phyloP scores from a whole-genome alignment of 2,888 invertebrate genomes.

The Glyphotaelius pellucidus region DNA sequence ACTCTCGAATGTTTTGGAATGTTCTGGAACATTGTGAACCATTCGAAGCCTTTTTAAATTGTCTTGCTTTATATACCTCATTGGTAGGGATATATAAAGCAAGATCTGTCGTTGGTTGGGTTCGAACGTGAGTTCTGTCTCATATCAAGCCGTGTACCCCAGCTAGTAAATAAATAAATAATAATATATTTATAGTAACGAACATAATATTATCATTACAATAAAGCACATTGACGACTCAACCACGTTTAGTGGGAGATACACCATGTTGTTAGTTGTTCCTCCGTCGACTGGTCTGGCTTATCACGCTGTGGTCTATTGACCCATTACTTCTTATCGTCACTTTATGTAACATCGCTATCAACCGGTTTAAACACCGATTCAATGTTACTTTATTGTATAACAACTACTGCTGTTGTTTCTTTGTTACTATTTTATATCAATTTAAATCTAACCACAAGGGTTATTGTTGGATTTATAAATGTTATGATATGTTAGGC shows the following conservation, averaged over 20 bases:
- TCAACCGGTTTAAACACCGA: neutral
- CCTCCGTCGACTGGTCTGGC: neutral
- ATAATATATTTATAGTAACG: too few species aligned
- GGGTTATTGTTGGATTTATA: neutral
- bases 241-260: neutral
- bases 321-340: slow-evolving; percentile 52
- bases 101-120: too few species aligned
- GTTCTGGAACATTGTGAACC: too few species aligned
- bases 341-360: slow-evolving; percentile 42
- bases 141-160: too few species aligned
- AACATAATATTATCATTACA: too few species aligned
- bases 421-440: neutral
- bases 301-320: slow-evolving; percentile 51
- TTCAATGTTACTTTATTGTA: neutral
- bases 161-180: too few species aligned
- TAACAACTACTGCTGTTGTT: neutral
- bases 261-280: neutral
- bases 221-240: neutral
- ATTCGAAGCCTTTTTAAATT: too few species aligned
- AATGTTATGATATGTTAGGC: neutral
- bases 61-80: too few species aligned
- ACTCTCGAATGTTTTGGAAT: too few species aligned
- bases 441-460: neutral
- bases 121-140: too few species aligned
- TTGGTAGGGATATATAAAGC: too few species aligned